A percentile compares a stretch with the other conserved stretches of the same genome.
phyloP scores from a whole-genome alignment of 2,113 vertebrate genomes.

The Porphyrio hochstetteri region DNA sequence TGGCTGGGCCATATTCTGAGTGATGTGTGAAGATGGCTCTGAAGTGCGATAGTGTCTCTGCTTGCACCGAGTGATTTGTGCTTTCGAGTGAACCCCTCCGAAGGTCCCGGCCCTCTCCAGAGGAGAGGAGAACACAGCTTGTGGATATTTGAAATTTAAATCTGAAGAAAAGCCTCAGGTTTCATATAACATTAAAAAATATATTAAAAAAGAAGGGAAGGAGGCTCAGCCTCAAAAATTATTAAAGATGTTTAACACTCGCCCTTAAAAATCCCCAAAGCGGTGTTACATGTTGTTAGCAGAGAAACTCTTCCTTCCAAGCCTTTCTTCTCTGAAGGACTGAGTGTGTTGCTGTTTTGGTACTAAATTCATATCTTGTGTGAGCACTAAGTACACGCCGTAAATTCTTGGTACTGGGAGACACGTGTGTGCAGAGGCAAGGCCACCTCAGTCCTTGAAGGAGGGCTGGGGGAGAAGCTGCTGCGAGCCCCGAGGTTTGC shows the following conservation, averaged over 20 bases:
- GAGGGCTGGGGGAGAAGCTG: not conserved
- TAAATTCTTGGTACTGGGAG: not conserved
- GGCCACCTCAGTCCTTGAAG: not conserved
- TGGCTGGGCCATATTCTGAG: not conserved
- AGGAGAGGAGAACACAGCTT: not conserved
- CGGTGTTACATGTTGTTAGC: not conserved
- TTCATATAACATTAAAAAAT: too few relatives aligned
- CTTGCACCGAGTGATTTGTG: not conserved
- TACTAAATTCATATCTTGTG: not conserved
- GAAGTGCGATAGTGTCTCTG: not conserved
- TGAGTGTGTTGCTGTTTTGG: not conserved
- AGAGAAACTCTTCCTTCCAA: not conserved
- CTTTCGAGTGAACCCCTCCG: not conserved
- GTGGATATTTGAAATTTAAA: not conserved
- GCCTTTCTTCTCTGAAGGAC: not conserved
- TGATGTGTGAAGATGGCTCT: rapidly evolving
- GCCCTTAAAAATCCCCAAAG: not conserved
- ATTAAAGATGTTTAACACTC: not conserved
- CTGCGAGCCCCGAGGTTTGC: not conserved
- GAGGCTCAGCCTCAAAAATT: not conserved
- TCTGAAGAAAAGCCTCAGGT: not conserved
- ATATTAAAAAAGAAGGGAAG: not conserved
- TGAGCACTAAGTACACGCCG: not conserved
- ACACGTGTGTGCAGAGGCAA: not conserved
- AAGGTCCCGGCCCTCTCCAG: not conserved